These are phyloP conservation scores for Macropus fuliginosus DNA, from an alignment of 2,797 vertebrate genomes.

Conservation along the genomic window DNA sequence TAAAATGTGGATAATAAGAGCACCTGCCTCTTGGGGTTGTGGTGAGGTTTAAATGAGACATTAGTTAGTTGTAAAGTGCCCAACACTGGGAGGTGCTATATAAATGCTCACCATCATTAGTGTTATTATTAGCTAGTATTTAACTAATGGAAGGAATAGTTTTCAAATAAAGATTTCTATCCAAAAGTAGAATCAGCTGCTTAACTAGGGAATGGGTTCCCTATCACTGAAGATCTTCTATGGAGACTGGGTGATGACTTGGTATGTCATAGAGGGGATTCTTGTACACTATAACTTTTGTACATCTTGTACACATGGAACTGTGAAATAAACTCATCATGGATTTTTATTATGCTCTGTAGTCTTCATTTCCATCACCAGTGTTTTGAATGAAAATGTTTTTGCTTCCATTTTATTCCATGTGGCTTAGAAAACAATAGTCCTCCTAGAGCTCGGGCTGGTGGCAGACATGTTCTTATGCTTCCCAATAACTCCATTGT, in stretches of 20 bases:
- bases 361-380: neutral
- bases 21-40: neutral
- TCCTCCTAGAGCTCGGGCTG: conserved; percentile 89
- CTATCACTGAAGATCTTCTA: neutral
- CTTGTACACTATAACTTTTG: neutral
- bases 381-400: conserved; percentile 66
- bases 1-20: neutral
- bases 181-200: neutral
- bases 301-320: conserved; percentile 6
- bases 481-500: conserved; percentile 94
- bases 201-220: neutral
- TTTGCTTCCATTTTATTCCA: conserved; percentile 74
- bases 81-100: neutral
- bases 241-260: neutral
- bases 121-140: neutral
- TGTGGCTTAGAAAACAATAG: conserved; percentile 86
- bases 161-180: neutral
- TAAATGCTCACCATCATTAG: neutral
- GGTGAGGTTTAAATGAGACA: neutral
- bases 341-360: neutral
- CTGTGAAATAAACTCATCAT: neutral
- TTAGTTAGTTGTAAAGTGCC: neutral
- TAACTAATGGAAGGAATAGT: neutral
- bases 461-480: conserved; percentile 91
- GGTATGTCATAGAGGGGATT: neutral